Evolutionary conservation across 2,888 invertebrate species (phyloP), one percentile per base, ranked within the genome.

Genomic region (Acleris laterana): DNA sequence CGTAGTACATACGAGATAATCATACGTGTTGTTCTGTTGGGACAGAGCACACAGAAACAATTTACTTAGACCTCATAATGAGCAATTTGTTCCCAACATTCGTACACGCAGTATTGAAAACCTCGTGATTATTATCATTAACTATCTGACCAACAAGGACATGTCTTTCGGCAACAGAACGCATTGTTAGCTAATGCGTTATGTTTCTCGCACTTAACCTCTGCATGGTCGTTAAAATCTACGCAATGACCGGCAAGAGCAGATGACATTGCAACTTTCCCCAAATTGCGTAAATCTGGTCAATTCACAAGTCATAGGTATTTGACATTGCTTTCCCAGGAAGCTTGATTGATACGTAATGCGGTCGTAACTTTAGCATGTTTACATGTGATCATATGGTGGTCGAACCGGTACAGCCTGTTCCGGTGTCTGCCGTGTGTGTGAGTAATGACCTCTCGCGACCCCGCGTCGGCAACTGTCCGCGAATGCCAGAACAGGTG

Each of bases 391-490:
- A 80, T 82, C 91, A 90, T 81, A 83, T 88, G 87, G 85, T 80
- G 68, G 87, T 81, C 82, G 81, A 86, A 91, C 92, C 88, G 87
- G 90, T 88, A 80, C 48, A 60, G 70, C 60, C 63, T 71, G 74
- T 74, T 74, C 77, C 77, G 74, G 79, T 79, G 77, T 74, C 64
- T 46, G 46, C 46, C 81, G 76, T 80, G 38, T 38, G 38, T 4
- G 78, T 83, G 84, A 86, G 82, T 80, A 87, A 87, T 80, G 88
- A 88, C 86, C 90, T 86, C 85, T 75, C 73, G 71, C 79, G 87
- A 84, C 84, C 87, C 81, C 78, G 75, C 69, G 72, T 58, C 71
- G 72, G 71, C 69, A 69, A 68, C 68, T 75, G 77, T 75, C 76
- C 77, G 76, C 80, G 74, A 71, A 70, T 72, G 65, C 70, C 74